Percentiles rank a stretch among this genome's conserved stretches.
These are phyloP conservation scores for Cantharis nigra DNA, from an alignment of 2,888 invertebrate species.

Conservation along the genomic window DNA sequence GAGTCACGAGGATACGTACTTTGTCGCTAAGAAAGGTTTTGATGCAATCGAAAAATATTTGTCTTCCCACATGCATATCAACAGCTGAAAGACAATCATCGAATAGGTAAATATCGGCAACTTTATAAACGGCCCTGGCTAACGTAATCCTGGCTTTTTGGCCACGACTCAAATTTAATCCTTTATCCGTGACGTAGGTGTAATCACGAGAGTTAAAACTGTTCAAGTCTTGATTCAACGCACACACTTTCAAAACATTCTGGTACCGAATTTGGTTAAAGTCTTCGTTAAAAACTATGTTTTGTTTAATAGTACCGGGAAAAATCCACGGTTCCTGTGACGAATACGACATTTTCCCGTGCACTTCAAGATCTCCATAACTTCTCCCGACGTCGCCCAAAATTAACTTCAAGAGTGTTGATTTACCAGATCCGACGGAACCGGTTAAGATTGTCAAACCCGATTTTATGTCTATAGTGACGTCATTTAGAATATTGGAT, in stretches of 20 bases:
- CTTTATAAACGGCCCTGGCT: conserved; percentile 71
- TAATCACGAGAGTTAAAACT: conserved; percentile 73
- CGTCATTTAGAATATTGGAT: conserved; percentile 46
- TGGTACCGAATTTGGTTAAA: conserved; percentile 61
- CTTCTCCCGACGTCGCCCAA: conserved; percentile 71
- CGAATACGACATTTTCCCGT: conserved; percentile 62
- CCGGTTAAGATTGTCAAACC: conserved; percentile 61
- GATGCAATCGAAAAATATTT: conserved; percentile 72
- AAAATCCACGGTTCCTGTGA: conserved; percentile 66
- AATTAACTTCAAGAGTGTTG: conserved; percentile 56
- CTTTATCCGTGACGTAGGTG: conserved; percentile 77
- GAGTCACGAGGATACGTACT: conserved; percentile 66
- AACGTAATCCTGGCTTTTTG: conserved; percentile 78
- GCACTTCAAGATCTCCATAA: conserved; percentile 67
- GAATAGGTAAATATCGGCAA: conserved; percentile 74
- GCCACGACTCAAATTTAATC: conserved; percentile 79
- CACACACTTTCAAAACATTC: conserved; percentile 65
- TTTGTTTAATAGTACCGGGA: conserved; percentile 66
- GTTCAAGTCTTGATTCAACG: conserved; percentile 67
- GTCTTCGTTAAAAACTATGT: conserved; percentile 72
- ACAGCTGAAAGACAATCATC: conserved; percentile 81
- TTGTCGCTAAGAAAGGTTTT: conserved; percentile 60
- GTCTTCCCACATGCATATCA: conserved; percentile 71
- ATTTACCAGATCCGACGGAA: conserved; percentile 68
- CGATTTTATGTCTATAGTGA: conserved; percentile 51